Evolutionary conservation across 2,797 vertebrate genomes (phyloP).

Genomic region (Pipistrellus nathusii): DNA sequence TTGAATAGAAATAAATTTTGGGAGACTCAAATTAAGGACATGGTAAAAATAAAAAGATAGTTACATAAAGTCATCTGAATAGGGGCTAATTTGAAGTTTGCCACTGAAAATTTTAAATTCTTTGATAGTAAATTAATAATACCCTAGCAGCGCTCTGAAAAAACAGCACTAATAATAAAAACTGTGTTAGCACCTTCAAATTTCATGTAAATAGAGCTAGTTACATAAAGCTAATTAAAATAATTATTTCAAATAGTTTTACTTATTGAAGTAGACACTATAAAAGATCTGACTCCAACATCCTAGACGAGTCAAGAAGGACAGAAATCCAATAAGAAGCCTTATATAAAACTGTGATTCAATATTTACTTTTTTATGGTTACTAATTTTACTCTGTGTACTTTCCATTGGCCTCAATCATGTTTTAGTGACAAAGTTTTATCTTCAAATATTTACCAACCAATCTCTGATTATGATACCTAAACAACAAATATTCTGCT

Average conservation of each 20-base stretch:
- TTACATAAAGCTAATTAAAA: conserved; percentile 29
- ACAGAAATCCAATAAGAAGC: neutral
- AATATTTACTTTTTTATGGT: neutral
- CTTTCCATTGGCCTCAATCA: neutral
- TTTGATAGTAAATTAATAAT: neutral
- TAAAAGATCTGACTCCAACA: neutral
- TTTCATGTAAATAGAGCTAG: neutral
- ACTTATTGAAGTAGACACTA: neutral
- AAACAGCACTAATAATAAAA: conserved; percentile 5
- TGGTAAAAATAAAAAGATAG: neutral
- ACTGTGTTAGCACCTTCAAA: neutral
- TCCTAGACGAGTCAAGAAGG: neutral
- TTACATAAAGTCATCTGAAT: neutral
- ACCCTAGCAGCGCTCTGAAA: neutral
- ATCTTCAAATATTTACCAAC: neutral
- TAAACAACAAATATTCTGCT: neutral
- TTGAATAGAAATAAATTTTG: conserved; percentile 35
- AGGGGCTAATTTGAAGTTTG: conserved; percentile 24
- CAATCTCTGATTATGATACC: neutral
- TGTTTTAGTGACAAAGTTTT: neutral
- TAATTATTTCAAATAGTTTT: conserved; percentile 27
- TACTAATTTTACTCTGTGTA: neutral
- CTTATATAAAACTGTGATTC: neutral
- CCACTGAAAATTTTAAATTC: neutral
- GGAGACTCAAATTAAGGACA: neutral